Evolutionary conservation across 2,113 vertebrate species (phyloP).

Genomic region (Chloropsis hardwickii): DNA sequence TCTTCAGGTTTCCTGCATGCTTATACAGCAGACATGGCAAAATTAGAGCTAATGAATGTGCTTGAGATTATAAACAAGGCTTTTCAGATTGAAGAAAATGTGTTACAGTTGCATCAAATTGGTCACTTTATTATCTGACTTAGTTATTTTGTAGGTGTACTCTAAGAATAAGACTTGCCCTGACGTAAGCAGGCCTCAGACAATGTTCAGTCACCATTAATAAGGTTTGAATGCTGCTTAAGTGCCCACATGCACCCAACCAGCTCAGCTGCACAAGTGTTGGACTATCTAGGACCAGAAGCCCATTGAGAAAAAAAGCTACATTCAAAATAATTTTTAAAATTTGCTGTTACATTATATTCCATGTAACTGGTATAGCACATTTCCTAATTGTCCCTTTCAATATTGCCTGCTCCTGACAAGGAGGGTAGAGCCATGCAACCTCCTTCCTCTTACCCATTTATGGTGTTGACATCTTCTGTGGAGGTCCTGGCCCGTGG

Average conservation of each 20-base stretch:
- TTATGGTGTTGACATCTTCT: not conserved
- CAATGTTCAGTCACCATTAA: not conserved
- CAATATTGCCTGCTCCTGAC: not conserved
- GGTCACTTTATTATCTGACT: not conserved
- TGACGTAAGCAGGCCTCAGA: rapidly evolving
- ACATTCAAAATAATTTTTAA: not conserved
- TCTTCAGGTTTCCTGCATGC: not conserved
- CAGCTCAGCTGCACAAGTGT: not conserved
- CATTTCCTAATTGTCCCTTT: not conserved
- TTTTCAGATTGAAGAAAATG: not conserved
- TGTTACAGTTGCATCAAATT: not conserved
- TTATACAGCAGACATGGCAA: not conserved
- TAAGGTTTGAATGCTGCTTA: not conserved
- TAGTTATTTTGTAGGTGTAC: not conserved
- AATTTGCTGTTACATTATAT: rapidly evolving
- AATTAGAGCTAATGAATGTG: not conserved
- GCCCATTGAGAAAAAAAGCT: not conserved
- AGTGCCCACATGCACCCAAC: not conserved
- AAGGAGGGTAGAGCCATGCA: not conserved
- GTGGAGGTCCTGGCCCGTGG: too few species aligned
- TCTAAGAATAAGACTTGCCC: not conserved
- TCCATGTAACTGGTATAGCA: not conserved
- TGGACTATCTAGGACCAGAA: not conserved
- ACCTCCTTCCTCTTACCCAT: not conserved
- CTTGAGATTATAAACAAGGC: not conserved